Conservation (phyloP, 2,888 invertebrate species). For the Venustoraphidia nigricollis region DNA sequence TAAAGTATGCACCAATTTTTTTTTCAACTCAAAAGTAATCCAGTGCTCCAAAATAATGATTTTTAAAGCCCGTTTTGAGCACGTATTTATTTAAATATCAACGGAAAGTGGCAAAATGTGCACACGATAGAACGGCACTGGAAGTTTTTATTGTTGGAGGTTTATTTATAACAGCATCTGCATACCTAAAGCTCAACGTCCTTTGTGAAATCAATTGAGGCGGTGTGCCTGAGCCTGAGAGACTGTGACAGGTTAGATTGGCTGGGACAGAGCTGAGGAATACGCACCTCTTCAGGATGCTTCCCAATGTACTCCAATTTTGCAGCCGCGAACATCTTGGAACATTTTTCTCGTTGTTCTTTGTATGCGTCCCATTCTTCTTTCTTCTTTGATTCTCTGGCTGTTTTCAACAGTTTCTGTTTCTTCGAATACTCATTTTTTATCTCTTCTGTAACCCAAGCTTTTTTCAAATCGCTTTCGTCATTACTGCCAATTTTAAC, state of each 20-base stretch:
- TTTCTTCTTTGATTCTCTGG: slow-evolving; percentile 28
- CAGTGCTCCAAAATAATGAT: too few relatives aligned
- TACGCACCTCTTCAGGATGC: slow-evolving; percentile 33
- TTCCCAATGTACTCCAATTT: slow-evolving; percentile 36
- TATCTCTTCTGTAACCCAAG: slow-evolving; percentile 40
- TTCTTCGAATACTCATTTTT: slow-evolving; percentile 35
- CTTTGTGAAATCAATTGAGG: slow-evolving; percentile 30
- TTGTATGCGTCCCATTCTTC: slow-evolving; percentile 39
- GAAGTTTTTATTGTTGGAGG: background rate
- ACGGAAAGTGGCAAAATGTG: background rate
- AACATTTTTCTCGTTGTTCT: slow-evolving; percentile 40
- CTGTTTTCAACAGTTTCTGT: slow-evolving; percentile 33
- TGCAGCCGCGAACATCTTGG: slow-evolving; percentile 35
- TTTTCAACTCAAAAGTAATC: too few relatives aligned
- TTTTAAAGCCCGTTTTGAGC: background rate
- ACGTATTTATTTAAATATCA: background rate
- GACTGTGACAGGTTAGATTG: slow-evolving; percentile 5
- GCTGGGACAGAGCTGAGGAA: slow-evolving; percentile 28
- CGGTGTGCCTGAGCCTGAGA: slow-evolving; percentile 16
- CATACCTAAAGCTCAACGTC: slow-evolving; percentile 27
- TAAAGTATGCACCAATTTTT: too few relatives aligned
- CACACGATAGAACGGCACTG: background rate
- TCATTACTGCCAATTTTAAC: background rate
- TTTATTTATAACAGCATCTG: background rate
- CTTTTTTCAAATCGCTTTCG: slow-evolving; percentile 30